Evolutionary conservation across 2,113 vertebrate species (phyloP), one percentile per base, ranked within the genome.

Genomic region (Pholis gunnellus): DNA sequence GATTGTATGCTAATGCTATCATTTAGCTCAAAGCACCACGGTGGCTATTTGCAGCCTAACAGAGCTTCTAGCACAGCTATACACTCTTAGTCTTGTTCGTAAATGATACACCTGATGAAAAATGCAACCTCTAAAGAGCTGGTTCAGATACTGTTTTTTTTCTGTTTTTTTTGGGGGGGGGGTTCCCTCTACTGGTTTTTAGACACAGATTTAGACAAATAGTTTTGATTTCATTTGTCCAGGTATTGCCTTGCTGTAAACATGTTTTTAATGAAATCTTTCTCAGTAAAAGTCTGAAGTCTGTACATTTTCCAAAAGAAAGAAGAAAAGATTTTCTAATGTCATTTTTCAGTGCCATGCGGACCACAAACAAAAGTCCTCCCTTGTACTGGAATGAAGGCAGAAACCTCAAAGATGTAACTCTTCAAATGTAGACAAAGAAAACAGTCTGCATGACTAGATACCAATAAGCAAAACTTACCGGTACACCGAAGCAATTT

Each of bases 351-450:
- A 27, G 29, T 36, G 15, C 22, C 15, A 3, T n/a, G 18, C 27
- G 25, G 14, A 78, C 27, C 25, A 29, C 48, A 73, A 60, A 59
- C 6, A 38, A 75, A 72, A 83, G 14, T 13, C 48, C 59, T 40
- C n/a, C 40, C n/a, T 40, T 29, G 3, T 31, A 9, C 15, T 48
- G 46, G 9, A 36, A 72, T 65, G 5, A 66, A 65, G 50, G 38
- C 20, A 80, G 29, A 59, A 66, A 48, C 73, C 34, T 68, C 31
- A 68, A 44, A 44, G 44, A 31, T 7, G 1, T 27, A 71, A 46
- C 65, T 67, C 31, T 27, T 72, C 3, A 40, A 46, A 79, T 38
- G 36, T 57, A 38, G 10, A 79, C 40, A 40, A 56, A 75, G 54
- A 9, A 75, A 72, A 68, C 14, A 31, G 9, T 34, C 50, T 22